These are phyloP conservation scores for Hucho hucho DNA, from an alignment of 2,113 vertebrate genomes.

Conservation along the genomic window DNA sequence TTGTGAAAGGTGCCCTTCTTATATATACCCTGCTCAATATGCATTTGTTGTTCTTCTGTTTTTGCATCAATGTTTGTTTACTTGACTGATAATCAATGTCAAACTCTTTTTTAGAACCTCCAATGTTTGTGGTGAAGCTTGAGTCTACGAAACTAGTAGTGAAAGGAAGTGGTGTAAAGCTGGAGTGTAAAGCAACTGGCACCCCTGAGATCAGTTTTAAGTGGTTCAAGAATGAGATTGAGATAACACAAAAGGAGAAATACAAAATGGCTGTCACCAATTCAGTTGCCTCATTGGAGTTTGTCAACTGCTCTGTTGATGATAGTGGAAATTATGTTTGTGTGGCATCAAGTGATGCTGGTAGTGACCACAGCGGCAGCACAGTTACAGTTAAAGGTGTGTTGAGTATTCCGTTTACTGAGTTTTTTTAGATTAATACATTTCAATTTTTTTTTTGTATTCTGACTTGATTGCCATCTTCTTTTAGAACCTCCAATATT, in stretches of 20 bases:
- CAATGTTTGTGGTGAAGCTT: constrained; percentile 85
- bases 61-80: constrained; percentile 13
- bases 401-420: constrained; percentile 43
- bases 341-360: constrained; percentile 90
- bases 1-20: constrained; percentile 90
- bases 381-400: constrained; percentile 92
- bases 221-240: constrained; percentile 90
- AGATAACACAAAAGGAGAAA: constrained; percentile 80
- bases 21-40: constrained; percentile 16
- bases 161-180: constrained; percentile 74
- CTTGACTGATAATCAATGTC: constrained; percentile 30
- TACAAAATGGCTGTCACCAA: constrained; percentile 77
- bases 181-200: constrained; percentile 90
- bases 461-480: constrained; percentile 6
- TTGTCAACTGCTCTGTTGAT: constrained; percentile 73
- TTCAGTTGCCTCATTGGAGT: constrained; percentile 76
- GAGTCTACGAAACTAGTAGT: constrained; percentile 83
- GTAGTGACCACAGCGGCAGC: constrained; percentile 87
- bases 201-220: constrained; percentile 88
- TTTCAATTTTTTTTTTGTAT: constrained; percentile 28
- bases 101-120: constrained; percentile 85
- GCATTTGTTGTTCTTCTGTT: not conserved
- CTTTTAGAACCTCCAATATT: constrained; percentile 88
- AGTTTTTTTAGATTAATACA: not conserved
- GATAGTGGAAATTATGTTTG: constrained; percentile 93